Percentiles rank a stretch among this genome's conserved stretches.
Conservation (phyloP, 1,140 invertebrate species). For the Drosophila fuyamai region DNA sequence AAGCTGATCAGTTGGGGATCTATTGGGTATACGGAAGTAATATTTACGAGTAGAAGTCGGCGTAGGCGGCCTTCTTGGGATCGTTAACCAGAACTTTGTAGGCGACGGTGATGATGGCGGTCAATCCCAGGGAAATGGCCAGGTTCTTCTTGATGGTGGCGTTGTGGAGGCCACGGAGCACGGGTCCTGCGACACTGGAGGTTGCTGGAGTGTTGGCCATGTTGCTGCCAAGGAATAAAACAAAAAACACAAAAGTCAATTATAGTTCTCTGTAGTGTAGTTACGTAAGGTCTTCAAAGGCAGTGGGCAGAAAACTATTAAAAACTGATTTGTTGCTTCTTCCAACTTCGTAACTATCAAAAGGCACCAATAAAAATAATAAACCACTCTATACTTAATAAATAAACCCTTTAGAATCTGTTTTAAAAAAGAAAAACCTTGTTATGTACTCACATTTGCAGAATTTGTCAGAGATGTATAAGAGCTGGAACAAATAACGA, state of each 20-base stretch:
- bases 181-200: slow-evolving; percentile 68
- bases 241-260: slow-evolving; percentile 16
- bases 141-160: slow-evolving; percentile 84
- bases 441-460: slow-evolving; percentile 61
- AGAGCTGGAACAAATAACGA: background rate
- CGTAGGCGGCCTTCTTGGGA: slow-evolving; percentile 85
- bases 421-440: slow-evolving; percentile 6
- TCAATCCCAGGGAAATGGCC: slow-evolving; percentile 71
- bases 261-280: slow-evolving; percentile 33
- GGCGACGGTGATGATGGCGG: slow-evolving; percentile 66
- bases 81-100: slow-evolving; percentile 82
- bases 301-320: background rate
- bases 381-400: background rate
- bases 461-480: slow-evolving; percentile 21
- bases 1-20: background rate
- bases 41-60: slow-evolving; percentile 87
- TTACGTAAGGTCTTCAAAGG: slow-evolving; percentile 64
- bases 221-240: slow-evolving; percentile 27
- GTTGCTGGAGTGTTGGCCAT: slow-evolving; percentile 79
- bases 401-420: background rate
- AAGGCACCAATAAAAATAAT: rapidly evolving
- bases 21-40: background rate
- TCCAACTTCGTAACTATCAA: background rate
- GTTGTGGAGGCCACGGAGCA: slow-evolving; percentile 81
- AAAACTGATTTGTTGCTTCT: background rate